phyloP scores from a whole-genome alignment of 2,888 invertebrate genomes.

The Ecdyonurus torrentis region DNA sequence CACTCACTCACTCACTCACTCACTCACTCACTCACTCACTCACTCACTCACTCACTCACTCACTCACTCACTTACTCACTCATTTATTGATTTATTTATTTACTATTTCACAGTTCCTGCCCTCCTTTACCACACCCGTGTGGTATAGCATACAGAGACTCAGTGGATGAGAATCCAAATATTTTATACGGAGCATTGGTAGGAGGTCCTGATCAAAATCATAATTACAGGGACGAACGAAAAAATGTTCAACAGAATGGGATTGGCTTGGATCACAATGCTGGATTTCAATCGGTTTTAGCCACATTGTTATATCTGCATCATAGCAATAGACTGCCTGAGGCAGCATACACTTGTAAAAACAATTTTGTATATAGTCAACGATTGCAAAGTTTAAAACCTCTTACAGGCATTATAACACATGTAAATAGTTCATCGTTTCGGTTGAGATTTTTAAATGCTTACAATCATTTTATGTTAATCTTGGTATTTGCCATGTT shows the following conservation, averaged over 20 bases:
- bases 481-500: too few relatives aligned
- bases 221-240: conserved; percentile 17
- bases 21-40: too few relatives aligned
- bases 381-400: too few relatives aligned
- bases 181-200: conserved; percentile 18
- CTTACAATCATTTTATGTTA: too few relatives aligned
- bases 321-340: background rate
- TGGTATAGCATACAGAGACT: background rate
- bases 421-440: too few relatives aligned
- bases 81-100: too few relatives aligned
- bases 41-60: too few relatives aligned
- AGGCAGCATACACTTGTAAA: background rate
- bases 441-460: too few relatives aligned
- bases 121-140: background rate
- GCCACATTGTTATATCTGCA: conserved; percentile 11
- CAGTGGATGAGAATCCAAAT: conserved; percentile 7
- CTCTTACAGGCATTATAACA: too few relatives aligned
- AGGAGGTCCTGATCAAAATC: conserved; percentile 19
- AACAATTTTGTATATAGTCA: too few relatives aligned
- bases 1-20: too few relatives aligned
- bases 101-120: background rate
- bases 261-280: conserved; percentile 17
- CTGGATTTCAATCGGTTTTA: conserved; percentile 16
- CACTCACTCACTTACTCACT: too few relatives aligned
- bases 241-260: conserved; percentile 18